Base-by-base conservation (phyloP, 2,113 vertebrate genomes). In the Melanerpes aurifrons region DNA sequence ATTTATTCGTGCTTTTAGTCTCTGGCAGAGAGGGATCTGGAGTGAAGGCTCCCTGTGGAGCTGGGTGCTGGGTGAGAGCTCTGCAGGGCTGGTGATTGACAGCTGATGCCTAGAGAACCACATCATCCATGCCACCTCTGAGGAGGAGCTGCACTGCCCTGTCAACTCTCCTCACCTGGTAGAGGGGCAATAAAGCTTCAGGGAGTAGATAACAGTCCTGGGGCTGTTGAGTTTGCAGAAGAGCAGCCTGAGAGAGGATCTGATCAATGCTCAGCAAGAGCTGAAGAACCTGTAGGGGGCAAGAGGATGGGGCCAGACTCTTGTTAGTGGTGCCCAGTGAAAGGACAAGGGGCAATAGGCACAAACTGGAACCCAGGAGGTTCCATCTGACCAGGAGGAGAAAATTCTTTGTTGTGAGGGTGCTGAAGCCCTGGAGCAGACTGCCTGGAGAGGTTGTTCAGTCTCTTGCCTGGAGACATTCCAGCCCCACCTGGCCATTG, bases 121-220 rank as follows among this genome's bases (percentile, higher is more conserved):
- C 24, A 2, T 48, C 56, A 17, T 54, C 2, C 0, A 0, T 3
- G 4, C 45, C 29, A 0, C 73, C n/a, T 8, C 24, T 9, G 43
- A 53, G 4, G 1, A 5, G 1, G 25, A 56, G 21, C 57, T 53
- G 61, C 56, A 54, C 20, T 12, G 59, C 25, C 7, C 3, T 2
- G 7, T 15, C 6, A 0, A 22, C 50, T 57, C 9, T 57, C 16
- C 32, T 18, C 3, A 0, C 2, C 20, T 4, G 1, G 22, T 12
- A 6, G 28, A 31, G 48, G 40, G 16, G 4, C n/a, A 40, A 3
- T 18, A 87, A 35, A 45, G 17, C n/a, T 43, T 20, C 56, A 18
- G 37, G 62, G 31, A 45, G 11, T 16, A 8, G 59, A 45, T n/a
- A 26, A 35, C 24, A 40, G 37, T 26, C 37, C 62, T 64, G 62